Percentiles rank a stretch among this genome's conserved stretches.
Conservation (phyloP, 2,113 vertebrate genomes). For the Malurus elegans region DNA sequence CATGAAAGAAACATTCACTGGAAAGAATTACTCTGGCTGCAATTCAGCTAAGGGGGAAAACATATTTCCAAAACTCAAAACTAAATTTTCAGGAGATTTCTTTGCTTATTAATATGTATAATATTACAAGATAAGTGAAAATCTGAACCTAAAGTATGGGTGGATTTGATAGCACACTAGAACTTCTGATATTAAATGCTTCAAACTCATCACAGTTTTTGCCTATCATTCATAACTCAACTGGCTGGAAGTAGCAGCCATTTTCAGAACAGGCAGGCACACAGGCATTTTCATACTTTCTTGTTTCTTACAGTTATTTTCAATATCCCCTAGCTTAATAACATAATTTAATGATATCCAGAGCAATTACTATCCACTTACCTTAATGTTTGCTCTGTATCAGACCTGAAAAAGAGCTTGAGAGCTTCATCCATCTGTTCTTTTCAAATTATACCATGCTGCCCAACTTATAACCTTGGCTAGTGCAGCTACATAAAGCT, state of each 20-base stretch:
- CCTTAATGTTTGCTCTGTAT: background rate
- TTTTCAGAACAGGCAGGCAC: background rate
- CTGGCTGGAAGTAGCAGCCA: background rate
- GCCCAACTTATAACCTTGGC: background rate
- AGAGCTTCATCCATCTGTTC: background rate
- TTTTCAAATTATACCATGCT: background rate
- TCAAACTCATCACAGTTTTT: background rate
- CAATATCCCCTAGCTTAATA: background rate
- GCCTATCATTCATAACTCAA: background rate
- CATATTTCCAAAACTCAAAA: background rate
- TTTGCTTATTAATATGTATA: background rate
- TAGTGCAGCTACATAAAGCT: background rate
- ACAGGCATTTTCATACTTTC: background rate
- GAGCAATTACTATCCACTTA: background rate
- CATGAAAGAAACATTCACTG: background rate
- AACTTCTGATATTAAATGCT: background rate
- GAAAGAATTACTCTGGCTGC: background rate
- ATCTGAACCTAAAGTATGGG: background rate
- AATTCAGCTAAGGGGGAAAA: background rate
- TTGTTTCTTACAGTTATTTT: background rate
- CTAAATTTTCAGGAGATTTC: background rate
- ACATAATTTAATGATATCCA: background rate
- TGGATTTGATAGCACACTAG: rapidly evolving
- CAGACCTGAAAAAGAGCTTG: background rate
- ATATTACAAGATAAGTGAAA: background rate